These are phyloP conservation scores for Sphenodon punctatus DNA, from an alignment of 2,797 vertebrate species.

Conservation along the genomic window DNA sequence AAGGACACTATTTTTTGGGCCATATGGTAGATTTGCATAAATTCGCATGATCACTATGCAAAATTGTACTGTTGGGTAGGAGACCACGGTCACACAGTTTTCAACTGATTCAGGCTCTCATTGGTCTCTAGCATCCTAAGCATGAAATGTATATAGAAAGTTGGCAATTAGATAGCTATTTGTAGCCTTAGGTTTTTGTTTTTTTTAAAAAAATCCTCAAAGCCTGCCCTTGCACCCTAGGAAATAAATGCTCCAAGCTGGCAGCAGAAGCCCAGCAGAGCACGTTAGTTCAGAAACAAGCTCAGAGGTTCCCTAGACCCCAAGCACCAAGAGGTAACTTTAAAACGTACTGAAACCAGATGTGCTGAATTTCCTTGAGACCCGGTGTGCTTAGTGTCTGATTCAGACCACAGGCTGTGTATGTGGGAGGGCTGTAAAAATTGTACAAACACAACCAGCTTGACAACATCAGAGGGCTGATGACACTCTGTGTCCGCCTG, in stretches of 20 bases:
- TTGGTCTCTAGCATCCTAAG: too few relatives aligned
- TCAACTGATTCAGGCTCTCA: too few relatives aligned
- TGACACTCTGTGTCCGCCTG: background rate
- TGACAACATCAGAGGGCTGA: background rate
- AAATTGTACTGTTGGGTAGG: too few relatives aligned
- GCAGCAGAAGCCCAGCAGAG: conserved; percentile 38
- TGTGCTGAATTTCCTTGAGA: background rate
- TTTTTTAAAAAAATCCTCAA: conserved; percentile 25
- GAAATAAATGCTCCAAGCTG: conserved; percentile 35
- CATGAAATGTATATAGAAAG: background rate
- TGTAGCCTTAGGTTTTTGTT: conserved; percentile 47
- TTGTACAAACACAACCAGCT: background rate
- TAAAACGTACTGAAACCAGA: background rate
- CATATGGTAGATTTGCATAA: too few relatives aligned
- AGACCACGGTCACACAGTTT: too few relatives aligned
- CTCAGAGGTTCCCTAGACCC: background rate
- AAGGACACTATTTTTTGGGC: too few relatives aligned
- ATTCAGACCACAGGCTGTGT: background rate
- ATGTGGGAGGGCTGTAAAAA: background rate
- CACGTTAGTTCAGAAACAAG: background rate
- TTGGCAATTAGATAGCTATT: conserved; percentile 45
- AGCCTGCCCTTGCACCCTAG: background rate
- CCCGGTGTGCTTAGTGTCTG: background rate
- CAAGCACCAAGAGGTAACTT: background rate
- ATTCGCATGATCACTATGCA: too few relatives aligned